phyloP scores from a whole-genome alignment of 1,140 invertebrate genomes.

The Solen grandis region DNA sequence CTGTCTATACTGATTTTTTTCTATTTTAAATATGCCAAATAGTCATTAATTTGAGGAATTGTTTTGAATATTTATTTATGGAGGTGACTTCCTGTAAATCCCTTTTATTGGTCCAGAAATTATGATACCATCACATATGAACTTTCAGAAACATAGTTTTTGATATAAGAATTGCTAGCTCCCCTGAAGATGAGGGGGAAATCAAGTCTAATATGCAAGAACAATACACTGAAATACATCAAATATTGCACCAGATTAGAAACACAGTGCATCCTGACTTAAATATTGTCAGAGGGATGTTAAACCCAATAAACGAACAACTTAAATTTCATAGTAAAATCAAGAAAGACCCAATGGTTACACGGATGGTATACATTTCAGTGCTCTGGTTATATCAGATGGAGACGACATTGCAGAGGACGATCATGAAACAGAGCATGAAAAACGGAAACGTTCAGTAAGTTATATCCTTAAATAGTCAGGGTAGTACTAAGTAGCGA shows the following conservation, averaged over 20 bases:
- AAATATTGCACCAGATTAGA: not conserved
- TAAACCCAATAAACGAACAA: not conserved
- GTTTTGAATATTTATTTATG: too few relatives aligned
- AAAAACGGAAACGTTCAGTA: conserved; percentile 75
- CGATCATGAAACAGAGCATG: conserved; percentile 77
- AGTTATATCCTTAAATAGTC: too few relatives aligned
- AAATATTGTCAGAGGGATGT: not conserved
- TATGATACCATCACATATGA: too few relatives aligned
- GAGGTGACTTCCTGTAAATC: too few relatives aligned
- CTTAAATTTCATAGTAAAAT: not conserved
- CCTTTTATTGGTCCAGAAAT: too few relatives aligned
- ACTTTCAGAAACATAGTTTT: too few relatives aligned
- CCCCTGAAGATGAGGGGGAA: too few relatives aligned
- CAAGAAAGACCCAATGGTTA: not conserved
- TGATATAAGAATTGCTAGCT: too few relatives aligned
- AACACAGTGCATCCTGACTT: not conserved
- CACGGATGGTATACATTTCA: conserved; percentile 39
- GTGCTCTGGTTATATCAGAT: conserved; percentile 68
- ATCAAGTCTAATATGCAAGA: not conserved
- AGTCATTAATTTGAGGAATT: too few relatives aligned
- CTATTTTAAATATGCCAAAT: too few relatives aligned
- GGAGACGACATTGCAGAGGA: conserved; percentile 67
- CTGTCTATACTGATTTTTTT: not conserved
- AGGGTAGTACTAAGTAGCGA: too few relatives aligned
- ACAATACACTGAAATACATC: not conserved